Conservation (phyloP, 2,888 invertebrate genomes). For the Panzeria rudis region DNA sequence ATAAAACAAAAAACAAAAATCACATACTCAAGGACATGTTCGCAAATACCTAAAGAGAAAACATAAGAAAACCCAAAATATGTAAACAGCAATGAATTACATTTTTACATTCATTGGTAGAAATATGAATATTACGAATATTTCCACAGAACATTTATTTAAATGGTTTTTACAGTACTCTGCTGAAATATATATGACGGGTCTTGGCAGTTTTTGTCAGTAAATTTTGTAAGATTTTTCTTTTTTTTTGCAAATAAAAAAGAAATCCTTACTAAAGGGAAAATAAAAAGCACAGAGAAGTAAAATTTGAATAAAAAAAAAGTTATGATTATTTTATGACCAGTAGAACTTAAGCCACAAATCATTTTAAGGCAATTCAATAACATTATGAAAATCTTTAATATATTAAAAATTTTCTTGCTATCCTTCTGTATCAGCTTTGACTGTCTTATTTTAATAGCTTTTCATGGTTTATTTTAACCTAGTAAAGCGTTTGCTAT, state of each 20-base stretch:
- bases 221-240: background rate
- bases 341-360: no score
- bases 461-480: background rate
- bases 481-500: background rate
- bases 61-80: background rate
- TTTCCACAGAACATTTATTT: background rate
- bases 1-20: background rate
- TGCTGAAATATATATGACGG: background rate
- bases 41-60: background rate
- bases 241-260: background rate
- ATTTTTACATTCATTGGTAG: conserved; percentile 12
- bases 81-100: background rate
- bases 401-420: background rate
- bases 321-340: background rate
- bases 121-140: background rate
- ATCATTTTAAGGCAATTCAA: no score
- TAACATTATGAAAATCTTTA: background rate
- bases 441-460: background rate
- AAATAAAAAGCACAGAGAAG: background rate
- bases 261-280: background rate
- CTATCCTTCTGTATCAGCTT: background rate
- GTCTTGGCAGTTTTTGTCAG: background rate
- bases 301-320: background rate
- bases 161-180: background rate
- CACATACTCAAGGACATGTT: background rate